Evolutionary conservation across 2,797 vertebrate species (phyloP), one percentile per base, ranked within the genome.

Genomic region (Sarcoramphus papa): DNA sequence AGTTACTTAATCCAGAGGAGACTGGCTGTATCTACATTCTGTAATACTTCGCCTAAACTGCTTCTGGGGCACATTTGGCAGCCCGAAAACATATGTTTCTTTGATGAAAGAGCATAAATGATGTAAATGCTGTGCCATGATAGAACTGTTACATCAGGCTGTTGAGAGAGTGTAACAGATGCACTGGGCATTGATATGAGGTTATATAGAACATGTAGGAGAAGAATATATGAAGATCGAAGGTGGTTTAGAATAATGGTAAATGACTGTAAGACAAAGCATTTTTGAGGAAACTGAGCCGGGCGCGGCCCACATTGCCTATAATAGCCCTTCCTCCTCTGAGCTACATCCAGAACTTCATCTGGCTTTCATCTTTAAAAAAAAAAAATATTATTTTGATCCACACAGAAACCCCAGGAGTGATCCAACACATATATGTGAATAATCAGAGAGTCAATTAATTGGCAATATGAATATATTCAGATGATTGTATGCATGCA

Each of bases 1-100:
- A 92, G 18, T 51, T 64, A 24, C 47, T 82, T 88, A 82, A 90
- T 76, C 67, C 47, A 35, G 63, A 57, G 33, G 47, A 90, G 76
- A 37, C 23, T 37, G 7, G 24, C 19, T 72, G 25, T 22, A 62
- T 31, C 17, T n/a, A 62, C 2, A 4, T 86, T 90, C 73, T 79
- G 13, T 60, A 76, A 76, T 35, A 56, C 35, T 90, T 85, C 7
- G 16, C 59, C 45, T 79, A 57, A 90, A 56, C 45, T 53, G 54
- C n/a, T 77, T 68, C 45, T 76, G 54, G 6, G 9, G 13, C 45
- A 76, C 28, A 60, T 82, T 43, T 93, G 75, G 19, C n/a, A 87
- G 17, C 19, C 16, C 28, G 79, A 56, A 72, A 72, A 37, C 9
- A 9, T 20, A 5, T 1, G 5, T 0, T 0, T 19, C 63, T 88